Percentiles rank a stretch among this genome's conserved stretches.
These are phyloP conservation scores for Oreochromis aureus DNA, from an alignment of 2,113 vertebrate species.

Conservation along the genomic window DNA sequence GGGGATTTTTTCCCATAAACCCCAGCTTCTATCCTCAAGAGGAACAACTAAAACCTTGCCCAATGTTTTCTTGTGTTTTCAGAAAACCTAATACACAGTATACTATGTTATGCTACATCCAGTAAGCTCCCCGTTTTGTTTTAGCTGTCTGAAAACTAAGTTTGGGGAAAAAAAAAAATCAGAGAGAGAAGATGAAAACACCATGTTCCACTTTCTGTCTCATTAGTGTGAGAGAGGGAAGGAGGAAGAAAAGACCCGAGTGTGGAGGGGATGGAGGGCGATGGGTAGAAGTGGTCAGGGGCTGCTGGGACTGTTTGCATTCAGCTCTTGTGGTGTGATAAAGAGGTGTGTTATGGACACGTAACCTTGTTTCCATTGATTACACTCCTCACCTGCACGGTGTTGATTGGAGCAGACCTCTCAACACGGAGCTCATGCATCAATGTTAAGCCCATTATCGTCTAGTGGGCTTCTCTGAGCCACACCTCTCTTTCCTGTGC, in stretches of 20 bases:
- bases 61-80: neutral
- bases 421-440: neutral
- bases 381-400: neutral
- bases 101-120: neutral
- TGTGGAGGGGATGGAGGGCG: neutral
- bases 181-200: neutral
- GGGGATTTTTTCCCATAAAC: neutral
- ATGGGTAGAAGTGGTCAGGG: neutral
- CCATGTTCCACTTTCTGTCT: neutral
- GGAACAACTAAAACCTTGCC: neutral
- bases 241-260: neutral
- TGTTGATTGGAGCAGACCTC: constrained; percentile 28
- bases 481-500: neutral
- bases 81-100: neutral
- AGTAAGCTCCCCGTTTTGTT: neutral
- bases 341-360: constrained; percentile 28
- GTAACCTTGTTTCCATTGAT: constrained; percentile 45
- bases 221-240: neutral
- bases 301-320: constrained; percentile 9
- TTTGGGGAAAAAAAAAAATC: neutral
- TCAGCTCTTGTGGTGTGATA: constrained; percentile 11
- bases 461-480: neutral
- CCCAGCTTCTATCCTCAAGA: neutral
- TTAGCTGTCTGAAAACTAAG: neutral
- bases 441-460: constrained; percentile 38